These are phyloP conservation scores for Dinomys branickii DNA, from an alignment of 2,113 vertebrate species.

Conservation along the genomic window DNA sequence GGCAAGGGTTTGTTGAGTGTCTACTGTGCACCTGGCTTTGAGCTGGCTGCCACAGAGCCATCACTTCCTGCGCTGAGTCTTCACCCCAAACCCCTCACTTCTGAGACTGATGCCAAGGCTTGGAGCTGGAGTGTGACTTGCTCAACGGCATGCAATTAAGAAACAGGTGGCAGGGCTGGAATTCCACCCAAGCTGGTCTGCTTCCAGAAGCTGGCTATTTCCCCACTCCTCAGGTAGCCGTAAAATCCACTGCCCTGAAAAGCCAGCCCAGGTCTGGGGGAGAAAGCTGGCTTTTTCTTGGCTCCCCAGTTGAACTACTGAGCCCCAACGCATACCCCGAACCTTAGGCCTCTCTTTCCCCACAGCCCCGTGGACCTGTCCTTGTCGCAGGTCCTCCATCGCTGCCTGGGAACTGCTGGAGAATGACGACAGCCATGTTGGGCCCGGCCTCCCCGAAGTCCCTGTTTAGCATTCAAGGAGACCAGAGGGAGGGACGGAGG, in stretches of 20 bases:
- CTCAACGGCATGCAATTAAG: fast-evolving
- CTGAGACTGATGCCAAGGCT: fast-evolving
- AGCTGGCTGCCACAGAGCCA: background rate
- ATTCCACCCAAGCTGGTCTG: background rate
- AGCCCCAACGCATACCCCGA: background rate
- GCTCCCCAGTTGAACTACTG: background rate
- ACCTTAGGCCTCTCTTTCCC: background rate
- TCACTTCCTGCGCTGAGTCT: fast-evolving
- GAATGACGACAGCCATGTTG: background rate
- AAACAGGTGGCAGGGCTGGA: background rate
- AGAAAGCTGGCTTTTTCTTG: background rate
- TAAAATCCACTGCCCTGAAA: background rate
- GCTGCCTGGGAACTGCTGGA: background rate
- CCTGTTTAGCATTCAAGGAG: background rate
- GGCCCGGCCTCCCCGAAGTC: conserved; percentile 4
- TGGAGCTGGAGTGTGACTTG: fast-evolving
- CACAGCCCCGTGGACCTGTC: fast-evolving
- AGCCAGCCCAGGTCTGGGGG: background rate
- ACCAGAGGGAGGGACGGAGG: background rate
- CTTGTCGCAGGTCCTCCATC: background rate
- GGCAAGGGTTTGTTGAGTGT: fast-evolving
- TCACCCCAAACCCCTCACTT: background rate
- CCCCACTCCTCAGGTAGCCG: background rate
- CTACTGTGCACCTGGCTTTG: background rate
- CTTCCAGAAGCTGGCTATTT: background rate